Percentiles rank a stretch among this genome's conserved stretches.
phyloP scores from a whole-genome alignment of 35 echinoderm and acorn worm genomes.

The Ptychodera flava region DNA sequence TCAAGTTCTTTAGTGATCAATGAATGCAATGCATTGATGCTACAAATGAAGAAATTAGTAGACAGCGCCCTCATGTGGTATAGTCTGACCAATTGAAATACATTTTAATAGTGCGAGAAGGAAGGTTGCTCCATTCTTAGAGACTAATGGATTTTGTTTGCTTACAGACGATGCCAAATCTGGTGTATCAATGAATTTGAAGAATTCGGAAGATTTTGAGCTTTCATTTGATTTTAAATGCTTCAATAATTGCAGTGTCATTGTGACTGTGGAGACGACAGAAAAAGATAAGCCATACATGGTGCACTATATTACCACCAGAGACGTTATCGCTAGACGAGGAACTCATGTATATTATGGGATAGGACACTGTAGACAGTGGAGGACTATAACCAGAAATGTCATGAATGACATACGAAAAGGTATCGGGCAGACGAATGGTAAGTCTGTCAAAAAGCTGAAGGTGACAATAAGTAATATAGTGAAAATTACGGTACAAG shows the following conservation, averaged over 20 bases:
- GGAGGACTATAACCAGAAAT: conserved; percentile 69
- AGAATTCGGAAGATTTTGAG: conserved; percentile 21
- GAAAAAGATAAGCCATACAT: conserved; percentile 36
- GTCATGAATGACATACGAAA: conserved; percentile 61
- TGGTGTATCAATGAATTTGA: background rate
- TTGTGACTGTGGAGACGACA: conserved; percentile 45
- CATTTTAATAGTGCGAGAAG: no score
- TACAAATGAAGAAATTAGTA: no score
- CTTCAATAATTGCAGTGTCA: conserved; percentile 48
- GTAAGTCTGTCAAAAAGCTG: conserved; percentile 34
- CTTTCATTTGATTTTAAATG: conserved; percentile 59
- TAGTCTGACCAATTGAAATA: no score
- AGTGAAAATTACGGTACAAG: conserved; percentile 48
- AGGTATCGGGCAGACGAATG: conserved; percentile 36
- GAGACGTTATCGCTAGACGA: conserved; percentile 23
- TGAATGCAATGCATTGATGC: no score
- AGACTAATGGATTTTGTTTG: no score
- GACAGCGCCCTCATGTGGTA: no score
- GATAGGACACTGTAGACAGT: conserved; percentile 45
- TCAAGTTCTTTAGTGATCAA: no score
- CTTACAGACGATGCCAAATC: background rate
- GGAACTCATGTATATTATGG: conserved; percentile 47
- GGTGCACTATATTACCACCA: conserved; percentile 41
- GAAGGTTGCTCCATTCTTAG: no score
- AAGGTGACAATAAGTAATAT: conserved; percentile 34